Evolutionary conservation across 2,888 invertebrate genomes (phyloP), one percentile per base, ranked within the genome.

Genomic region (Synergus umbraculus): DNA sequence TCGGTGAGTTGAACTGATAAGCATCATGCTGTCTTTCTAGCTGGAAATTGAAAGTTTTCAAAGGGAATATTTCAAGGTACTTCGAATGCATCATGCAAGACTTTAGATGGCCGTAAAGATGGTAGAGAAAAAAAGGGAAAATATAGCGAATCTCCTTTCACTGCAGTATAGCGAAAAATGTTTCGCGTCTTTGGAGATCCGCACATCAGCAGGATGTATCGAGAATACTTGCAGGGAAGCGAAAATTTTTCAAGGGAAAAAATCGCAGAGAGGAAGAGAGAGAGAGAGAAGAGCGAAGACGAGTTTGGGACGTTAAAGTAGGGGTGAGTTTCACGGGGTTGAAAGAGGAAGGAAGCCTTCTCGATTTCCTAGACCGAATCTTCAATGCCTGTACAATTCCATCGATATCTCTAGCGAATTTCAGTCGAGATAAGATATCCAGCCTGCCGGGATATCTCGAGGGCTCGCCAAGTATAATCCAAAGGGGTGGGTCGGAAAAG

Each of bases 201-300:
- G 41, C 65, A 83, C 79, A 80, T 80, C 78, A 79, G 79, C 82
- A 82, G 82, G 82, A 81, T 84, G 83, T 84, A 83, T 84, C 84
- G 77, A 81, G 80, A 83, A 84, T 83, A 81, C 83, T 82, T 84
- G 76, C 78, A 83, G 67, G 44, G 79, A 73, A 80, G 78, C 81
- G 80, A 80, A 82, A 79, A 80, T 79, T 81, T 80, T 81, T 81
- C 78, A 69, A 37, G 81, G 78, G 79, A 82, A 82, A 79, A 83
- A 79, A 82, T 78, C 54, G 78, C 73, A 78, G 80, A 78, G n/a
- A 78, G 76, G 10, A 15, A 49, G 65, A 66, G 65, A 49, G 65
- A 66, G 65, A 76, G 29, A 29, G 29, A 29, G 29, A 73, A 65
- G 49, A 44, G 76, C 67, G 46, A 69, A 64, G 44, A 76, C 66